phyloP scores from a whole-genome alignment of 2,888 invertebrate species.

The Chrysotoxum bicinctum region DNA sequence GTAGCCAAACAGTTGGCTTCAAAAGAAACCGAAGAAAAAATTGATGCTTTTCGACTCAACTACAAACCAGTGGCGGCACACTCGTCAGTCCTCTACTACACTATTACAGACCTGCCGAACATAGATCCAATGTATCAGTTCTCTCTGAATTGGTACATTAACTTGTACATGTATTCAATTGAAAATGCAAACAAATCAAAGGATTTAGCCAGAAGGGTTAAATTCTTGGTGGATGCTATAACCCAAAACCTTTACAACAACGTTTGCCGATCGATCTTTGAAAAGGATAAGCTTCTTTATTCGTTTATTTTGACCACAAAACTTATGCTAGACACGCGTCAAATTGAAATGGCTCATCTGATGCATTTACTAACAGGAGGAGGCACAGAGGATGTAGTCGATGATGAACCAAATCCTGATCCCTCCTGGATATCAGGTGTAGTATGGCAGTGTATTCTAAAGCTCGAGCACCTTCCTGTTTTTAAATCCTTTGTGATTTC shows the following conservation, averaged over 20 bases:
- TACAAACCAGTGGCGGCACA: conserved; percentile 94
- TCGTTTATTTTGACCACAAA: conserved; percentile 89
- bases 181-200: conserved; percentile 83
- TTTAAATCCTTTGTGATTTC: conserved; percentile 85
- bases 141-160: conserved; percentile 95
- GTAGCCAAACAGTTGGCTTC: conserved; percentile 92
- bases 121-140: conserved; percentile 98
- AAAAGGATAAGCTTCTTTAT: conserved; percentile 93
- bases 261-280: conserved; percentile 94
- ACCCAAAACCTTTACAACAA: conserved; percentile 92
- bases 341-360: conserved; percentile 86
- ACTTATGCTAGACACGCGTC: conserved; percentile 85
- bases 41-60: conserved; percentile 89
- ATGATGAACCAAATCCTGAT: conserved; percentile 86
- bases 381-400: conserved; percentile 66
- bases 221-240: conserved; percentile 90
- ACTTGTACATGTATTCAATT: conserved; percentile 83
- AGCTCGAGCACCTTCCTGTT: conserved; percentile 85
- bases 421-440: conserved; percentile 90
- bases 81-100: conserved; percentile 94
- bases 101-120: conserved; percentile 91
- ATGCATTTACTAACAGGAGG: conserved; percentile 88
- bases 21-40: conserved; percentile 90
- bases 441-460: conserved; percentile 91
- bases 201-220: conserved; percentile 88